A percentile compares a stretch with the other conserved stretches of the same genome.
Evolutionary conservation across 2,797 vertebrate species (phyloP).

Genomic region (Rhynchotus rufescens): DNA sequence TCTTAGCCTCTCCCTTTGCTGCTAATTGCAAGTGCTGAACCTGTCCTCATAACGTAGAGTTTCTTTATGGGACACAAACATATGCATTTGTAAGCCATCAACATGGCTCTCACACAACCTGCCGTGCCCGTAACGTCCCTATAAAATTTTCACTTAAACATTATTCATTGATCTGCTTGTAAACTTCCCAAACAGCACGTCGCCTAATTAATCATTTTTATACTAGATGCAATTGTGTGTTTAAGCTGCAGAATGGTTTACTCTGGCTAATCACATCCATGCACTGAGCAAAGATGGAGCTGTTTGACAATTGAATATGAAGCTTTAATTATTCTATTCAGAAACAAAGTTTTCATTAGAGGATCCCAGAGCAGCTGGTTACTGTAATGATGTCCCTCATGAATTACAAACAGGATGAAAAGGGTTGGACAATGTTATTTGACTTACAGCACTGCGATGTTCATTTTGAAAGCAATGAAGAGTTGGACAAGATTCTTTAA

Average conservation of each 20-base stretch:
- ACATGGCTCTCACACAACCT: constrained; percentile 62
- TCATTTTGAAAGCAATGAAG: constrained; percentile 59
- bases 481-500: constrained; percentile 47
- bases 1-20: background rate
- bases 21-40: background rate
- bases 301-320: constrained; percentile 71
- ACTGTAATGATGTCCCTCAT: constrained; percentile 65
- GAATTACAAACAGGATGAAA: constrained; percentile 70
- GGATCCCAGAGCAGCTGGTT: constrained; percentile 66
- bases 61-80: constrained; percentile 14
- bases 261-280: constrained; percentile 70
- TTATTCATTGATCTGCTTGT: constrained; percentile 73
- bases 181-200: constrained; percentile 69
- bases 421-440: constrained; percentile 64
- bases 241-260: constrained; percentile 68
- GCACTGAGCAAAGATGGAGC: constrained; percentile 53
- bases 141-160: constrained; percentile 74
- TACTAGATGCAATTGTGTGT: constrained; percentile 70
- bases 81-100: background rate
- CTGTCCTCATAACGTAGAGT: background rate
- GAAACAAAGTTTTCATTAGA: constrained; percentile 72
- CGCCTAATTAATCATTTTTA: constrained; percentile 74
- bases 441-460: constrained; percentile 26
- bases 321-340: constrained; percentile 76
- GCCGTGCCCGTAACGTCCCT: constrained; percentile 64